Evolutionary conservation across 2,888 invertebrate genomes (phyloP).

Genomic region (Miltochrista miniata): DNA sequence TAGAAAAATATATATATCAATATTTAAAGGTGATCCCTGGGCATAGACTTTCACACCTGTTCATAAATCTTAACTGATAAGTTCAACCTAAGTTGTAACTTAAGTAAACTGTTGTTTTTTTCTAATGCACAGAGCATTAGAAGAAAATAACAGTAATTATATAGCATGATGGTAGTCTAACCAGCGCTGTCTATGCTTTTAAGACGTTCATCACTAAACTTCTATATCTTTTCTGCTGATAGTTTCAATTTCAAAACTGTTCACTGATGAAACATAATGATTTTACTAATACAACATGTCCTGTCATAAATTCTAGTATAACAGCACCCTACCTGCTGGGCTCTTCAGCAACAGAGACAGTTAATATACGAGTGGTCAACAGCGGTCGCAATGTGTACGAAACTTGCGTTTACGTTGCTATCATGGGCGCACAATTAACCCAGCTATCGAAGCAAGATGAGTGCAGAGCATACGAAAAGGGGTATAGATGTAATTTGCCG

Average conservation of each 20-base stretch:
- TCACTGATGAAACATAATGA: constrained; percentile 10
- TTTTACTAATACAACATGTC: neutral
- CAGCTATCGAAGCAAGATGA: neutral
- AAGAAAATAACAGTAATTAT: too few species aligned
- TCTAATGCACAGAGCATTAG: too few species aligned
- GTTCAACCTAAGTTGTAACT: too few species aligned
- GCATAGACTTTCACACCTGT: too few species aligned
- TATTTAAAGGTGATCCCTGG: too few species aligned
- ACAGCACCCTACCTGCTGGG: constrained; percentile 40
- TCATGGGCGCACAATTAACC: constrained; percentile 42
- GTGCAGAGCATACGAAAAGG: constrained; percentile 8
- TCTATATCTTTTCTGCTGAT: too few species aligned
- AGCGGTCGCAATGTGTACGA: constrained; percentile 44
- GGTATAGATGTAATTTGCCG: constrained; percentile 42
- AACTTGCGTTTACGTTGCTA: constrained; percentile 41
- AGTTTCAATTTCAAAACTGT: neutral
- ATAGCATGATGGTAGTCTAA: too few species aligned
- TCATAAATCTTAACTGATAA: too few species aligned
- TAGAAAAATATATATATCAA: too few species aligned
- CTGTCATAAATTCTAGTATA: neutral
- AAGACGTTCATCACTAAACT: too few species aligned
- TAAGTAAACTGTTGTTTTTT: too few species aligned
- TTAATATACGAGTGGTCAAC: constrained; percentile 44
- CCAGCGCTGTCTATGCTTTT: too few species aligned
- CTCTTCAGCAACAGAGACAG: constrained; percentile 36